These are phyloP conservation scores for Pristionchus maxplancki DNA, from an alignment of 2,888 invertebrate genomes.

Conservation along the genomic window DNA sequence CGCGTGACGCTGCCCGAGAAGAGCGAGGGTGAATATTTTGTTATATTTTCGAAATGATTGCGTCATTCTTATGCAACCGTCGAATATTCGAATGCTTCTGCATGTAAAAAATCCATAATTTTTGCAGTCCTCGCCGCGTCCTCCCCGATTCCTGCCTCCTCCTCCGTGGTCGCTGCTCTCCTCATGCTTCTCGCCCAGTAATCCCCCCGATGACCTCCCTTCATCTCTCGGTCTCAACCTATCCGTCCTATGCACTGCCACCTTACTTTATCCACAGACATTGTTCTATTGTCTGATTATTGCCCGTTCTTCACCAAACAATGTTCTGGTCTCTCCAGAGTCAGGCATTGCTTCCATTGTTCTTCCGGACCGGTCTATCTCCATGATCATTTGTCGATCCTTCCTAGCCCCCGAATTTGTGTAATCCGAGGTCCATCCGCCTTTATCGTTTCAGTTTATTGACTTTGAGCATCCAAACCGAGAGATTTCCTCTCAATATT, in stretches of 20 bases:
- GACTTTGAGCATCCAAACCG: not conserved
- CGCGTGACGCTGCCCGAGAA: not conserved
- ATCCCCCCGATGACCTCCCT: not conserved
- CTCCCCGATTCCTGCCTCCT: not conserved
- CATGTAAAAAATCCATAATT: not conserved
- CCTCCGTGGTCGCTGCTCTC: not conserved
- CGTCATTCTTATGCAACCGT: not conserved
- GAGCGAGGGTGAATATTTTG: not conserved
- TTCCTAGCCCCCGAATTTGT: not conserved
- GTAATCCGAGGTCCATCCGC: not conserved
- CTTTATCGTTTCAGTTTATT: not conserved
- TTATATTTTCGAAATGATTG: not conserved
- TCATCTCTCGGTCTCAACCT: not conserved
- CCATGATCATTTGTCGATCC: not conserved
- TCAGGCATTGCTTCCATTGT: no score
- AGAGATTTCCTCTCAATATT: not conserved
- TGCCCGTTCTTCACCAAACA: no score
- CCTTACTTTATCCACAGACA: no score
- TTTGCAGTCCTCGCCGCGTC: conserved; percentile 37
- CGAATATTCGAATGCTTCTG: not conserved
- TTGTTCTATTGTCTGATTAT: no score
- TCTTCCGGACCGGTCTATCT: conserved; percentile 19
- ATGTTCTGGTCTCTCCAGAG: no score
- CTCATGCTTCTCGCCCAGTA: not conserved
- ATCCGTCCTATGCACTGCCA: no score